A percentile compares a stretch with the other conserved stretches of the same genome.
phyloP scores from a whole-genome alignment of 2,113 vertebrate species.

The Pyxicephalus adspersus region DNA sequence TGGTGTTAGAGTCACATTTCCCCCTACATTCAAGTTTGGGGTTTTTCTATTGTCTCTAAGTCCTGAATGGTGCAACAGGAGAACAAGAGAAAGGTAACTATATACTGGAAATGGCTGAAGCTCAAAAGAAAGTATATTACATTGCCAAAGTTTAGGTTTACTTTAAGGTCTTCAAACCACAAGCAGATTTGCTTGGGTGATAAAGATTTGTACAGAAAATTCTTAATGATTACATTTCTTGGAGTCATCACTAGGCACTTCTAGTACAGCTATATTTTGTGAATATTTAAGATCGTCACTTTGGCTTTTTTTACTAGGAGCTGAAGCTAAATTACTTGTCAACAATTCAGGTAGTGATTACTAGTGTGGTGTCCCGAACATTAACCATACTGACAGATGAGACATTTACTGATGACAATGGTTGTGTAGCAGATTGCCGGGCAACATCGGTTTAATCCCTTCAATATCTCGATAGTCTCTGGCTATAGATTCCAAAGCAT shows the following conservation, averaged over 20 bases:
- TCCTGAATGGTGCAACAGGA: too few species aligned
- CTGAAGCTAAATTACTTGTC: slow-evolving; percentile 63
- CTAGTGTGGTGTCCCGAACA: slow-evolving; percentile 52
- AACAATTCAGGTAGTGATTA: slow-evolving; percentile 59
- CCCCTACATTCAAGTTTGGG: too few species aligned
- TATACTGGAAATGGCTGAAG: too few species aligned
- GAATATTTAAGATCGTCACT: slow-evolving; percentile 39
- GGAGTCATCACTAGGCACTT: slow-evolving; percentile 10
- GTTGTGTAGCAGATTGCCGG: slow-evolving; percentile 60
- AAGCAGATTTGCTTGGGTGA: too few species aligned
- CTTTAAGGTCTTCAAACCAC: too few species aligned
- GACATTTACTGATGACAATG: slow-evolving; percentile 63
- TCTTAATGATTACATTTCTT: neutral
- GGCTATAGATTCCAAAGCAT: slow-evolving; percentile 66
- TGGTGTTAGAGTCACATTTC: too few species aligned
- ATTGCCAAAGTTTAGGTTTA: too few species aligned
- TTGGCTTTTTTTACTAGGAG: slow-evolving; percentile 55
- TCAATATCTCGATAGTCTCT: slow-evolving; percentile 65
- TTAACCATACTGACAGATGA: slow-evolving; percentile 60
- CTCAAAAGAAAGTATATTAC: too few species aligned
- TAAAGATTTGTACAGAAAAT: neutral
- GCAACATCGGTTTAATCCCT: slow-evolving; percentile 70
- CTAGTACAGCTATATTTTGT: slow-evolving; percentile 2
- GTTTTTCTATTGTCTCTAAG: too few species aligned
- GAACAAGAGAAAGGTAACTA: too few species aligned